Evolutionary conservation across 2,888 invertebrate species (phyloP).

Genomic region (Gymnosoma rotundatum): DNA sequence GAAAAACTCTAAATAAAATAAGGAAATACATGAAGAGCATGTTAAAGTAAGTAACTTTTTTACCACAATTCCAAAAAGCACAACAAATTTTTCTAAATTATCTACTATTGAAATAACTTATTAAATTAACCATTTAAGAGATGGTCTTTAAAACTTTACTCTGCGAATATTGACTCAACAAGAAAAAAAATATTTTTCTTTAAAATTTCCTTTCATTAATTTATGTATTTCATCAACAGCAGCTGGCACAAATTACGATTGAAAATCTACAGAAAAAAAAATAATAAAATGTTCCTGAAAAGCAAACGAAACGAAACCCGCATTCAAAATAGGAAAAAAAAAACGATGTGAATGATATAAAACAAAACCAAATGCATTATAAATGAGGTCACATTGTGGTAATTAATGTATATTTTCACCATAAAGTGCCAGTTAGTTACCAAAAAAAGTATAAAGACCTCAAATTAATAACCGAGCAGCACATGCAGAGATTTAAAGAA

Average conservation of each 20-base stretch:
- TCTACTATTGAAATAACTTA: no score
- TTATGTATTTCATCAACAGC: conserved; percentile 24
- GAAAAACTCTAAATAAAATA: no score
- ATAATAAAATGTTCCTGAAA: conserved; percentile 28
- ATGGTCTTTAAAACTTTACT: no score
- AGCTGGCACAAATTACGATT: conserved; percentile 50
- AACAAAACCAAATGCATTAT: conserved; percentile 51
- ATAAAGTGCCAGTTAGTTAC: conserved; percentile 56
- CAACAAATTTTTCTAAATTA: no score
- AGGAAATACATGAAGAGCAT: no score
- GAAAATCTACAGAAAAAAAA: conserved; percentile 32
- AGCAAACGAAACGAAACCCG: conserved; percentile 1
- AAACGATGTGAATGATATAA: conserved; percentile 21
- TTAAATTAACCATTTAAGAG: no score
- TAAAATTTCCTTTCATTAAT: no score
- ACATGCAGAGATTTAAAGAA: not conserved
- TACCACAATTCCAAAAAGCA: no score
- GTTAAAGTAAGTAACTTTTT: no score
- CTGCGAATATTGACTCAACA: no score
- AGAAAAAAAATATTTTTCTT: no score
- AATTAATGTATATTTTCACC: conserved; percentile 53
- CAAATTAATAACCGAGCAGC: not conserved
- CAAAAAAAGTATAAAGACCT: conserved; percentile 2
- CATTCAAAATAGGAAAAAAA: conserved; percentile 28
- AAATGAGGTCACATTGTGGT: conserved; percentile 65